Base-by-base conservation (phyloP, 2,888 invertebrate species). In the Glomeris marginata region DNA sequence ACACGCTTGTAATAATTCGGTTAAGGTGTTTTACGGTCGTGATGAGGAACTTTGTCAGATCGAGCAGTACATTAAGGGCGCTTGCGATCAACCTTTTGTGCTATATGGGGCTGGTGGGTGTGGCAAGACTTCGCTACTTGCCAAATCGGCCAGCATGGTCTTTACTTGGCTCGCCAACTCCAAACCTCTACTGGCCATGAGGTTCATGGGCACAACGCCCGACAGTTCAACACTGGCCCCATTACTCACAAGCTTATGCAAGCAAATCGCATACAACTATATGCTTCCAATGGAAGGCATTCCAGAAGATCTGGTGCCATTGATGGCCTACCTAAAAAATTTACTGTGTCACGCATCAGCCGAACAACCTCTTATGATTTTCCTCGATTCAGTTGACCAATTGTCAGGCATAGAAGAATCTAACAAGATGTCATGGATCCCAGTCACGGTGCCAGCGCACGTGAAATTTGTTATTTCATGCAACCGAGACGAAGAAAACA, bases 321-420 rank as follows among this genome's bases (percentile, higher is more conserved):
- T 97, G 36, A 92, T 92, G 5, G 91, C 91, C 1, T 85, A 94
- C 69, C 92, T 97, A 70, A 97, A 97, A 69, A 85, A 91, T 59
- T 74, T 97, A 42, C 69, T 95, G 52, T 83, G 84, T 6, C 75
- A 83, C 66, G 90, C 90, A 0, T 81, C 76, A 1, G 68, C 74
- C 54, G 81, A 84, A 58, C 86, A 88, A 53, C 94, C 95, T 0
- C 71, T 97, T 41, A 75, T 92, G 0, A 72, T 98, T 41, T 92
- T 91, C 65, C 70, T 98, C 60, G 97, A 98, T 67, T 94, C 94
- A 0, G 86, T 98, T 1, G 97, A 98, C 71, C 94, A 97, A 67
- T 72, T 98, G 45, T 94, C 92, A 5, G 90, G 88, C 0, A 83
- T 88, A 0, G 90, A 91, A 58, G 88, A 88, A 61, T 86, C 91